Evolutionary conservation across 2,113 vertebrate species (phyloP).

Genomic region (Pardalotus punctatus): DNA sequence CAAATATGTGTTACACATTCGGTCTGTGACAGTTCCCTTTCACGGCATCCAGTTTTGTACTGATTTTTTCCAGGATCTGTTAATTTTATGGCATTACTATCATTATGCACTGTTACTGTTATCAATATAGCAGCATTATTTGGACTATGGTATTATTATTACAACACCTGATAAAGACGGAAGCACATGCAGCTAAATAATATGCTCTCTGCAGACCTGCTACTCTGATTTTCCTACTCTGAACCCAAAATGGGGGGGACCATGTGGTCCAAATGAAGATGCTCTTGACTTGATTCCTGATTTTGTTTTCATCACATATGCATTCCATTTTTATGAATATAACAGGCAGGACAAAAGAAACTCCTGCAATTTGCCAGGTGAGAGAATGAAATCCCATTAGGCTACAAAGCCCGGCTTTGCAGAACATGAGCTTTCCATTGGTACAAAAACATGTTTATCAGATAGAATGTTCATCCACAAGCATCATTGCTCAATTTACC

Average conservation of each 20-base stretch:
- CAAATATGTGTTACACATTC: not conserved
- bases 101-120: not conserved
- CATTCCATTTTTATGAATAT: not conserved
- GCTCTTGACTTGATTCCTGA: not conserved
- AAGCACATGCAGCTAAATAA: not conserved
- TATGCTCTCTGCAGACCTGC: not conserved
- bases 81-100: not conserved
- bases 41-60: not conserved
- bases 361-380: not conserved
- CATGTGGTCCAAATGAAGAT: not conserved
- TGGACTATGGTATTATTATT: not conserved
- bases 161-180: not conserved
- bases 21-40: not conserved
- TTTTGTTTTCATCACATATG: not conserved
- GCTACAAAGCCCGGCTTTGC: not conserved
- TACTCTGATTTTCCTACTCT: not conserved
- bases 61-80: not conserved
- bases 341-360: not conserved
- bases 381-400: not conserved
- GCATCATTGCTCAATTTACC: not conserved
- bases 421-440: not conserved
- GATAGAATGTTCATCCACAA: not conserved
- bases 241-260: not conserved
- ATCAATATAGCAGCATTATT: not conserved
- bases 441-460: not conserved